These are phyloP conservation scores for Epinephelus fuscoguttatus DNA, from an alignment of 2,113 vertebrate genomes.

Conservation along the genomic window DNA sequence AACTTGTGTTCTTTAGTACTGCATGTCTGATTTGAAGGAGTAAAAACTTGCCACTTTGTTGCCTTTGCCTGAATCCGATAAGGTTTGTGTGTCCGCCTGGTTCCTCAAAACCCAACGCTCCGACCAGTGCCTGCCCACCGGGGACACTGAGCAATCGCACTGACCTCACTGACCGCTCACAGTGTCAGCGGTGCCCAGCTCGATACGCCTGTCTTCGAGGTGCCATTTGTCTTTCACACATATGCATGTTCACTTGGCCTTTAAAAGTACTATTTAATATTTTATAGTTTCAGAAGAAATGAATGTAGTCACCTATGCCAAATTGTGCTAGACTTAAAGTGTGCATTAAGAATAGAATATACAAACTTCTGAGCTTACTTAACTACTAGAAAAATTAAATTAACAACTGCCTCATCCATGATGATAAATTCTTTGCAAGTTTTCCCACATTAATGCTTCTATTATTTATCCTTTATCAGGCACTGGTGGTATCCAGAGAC, in stretches of 20 bases:
- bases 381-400: neutral
- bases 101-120: constrained; percentile 85
- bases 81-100: constrained; percentile 89
- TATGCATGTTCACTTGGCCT: constrained; percentile 2
- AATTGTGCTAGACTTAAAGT: neutral
- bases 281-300: neutral
- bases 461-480: constrained; percentile 70
- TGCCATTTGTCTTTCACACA: constrained; percentile 54
- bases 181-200: constrained; percentile 88
- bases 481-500: constrained; percentile 89
- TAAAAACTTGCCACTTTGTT: neutral
- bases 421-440: neutral
- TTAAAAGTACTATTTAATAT: constrained; percentile 22
- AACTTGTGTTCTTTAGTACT: neutral
- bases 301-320: neutral
- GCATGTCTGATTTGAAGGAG: neutral
- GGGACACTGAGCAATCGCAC: constrained; percentile 85
- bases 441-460: neutral
- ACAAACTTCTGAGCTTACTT: neutral
- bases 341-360: neutral
- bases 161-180: constrained; percentile 88
- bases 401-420: neutral
- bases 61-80: neutral
- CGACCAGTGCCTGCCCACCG: constrained; percentile 85
- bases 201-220: constrained; percentile 87